A percentile compares a stretch with the other conserved stretches of the same genome.
phyloP scores from a whole-genome alignment of 2,888 invertebrate species.

The Trissolcus brochymenae region DNA sequence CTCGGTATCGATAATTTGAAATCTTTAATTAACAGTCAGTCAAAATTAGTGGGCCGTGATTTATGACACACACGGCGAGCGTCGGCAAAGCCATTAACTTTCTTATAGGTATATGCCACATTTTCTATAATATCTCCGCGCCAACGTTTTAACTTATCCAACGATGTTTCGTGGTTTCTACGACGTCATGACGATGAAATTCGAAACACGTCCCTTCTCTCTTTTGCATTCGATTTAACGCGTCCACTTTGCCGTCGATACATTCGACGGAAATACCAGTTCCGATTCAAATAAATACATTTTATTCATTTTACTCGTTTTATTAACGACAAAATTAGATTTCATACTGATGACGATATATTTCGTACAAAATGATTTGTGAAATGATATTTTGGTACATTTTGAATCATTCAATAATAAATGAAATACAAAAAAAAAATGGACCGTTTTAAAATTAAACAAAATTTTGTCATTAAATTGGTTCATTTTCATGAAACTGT shows the following conservation, averaged over 20 bases:
- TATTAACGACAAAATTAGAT: too few relatives aligned
- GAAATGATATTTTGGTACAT: too few relatives aligned
- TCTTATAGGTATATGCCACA: conserved; percentile 38
- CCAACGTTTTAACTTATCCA: conserved; percentile 49
- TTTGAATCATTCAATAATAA: too few relatives aligned
- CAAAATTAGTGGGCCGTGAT: conserved; percentile 37
- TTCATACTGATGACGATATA: too few relatives aligned
- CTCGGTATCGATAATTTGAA: conserved; percentile 24
- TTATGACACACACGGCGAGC: conserved; percentile 27
- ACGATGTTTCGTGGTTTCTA: conserved; percentile 45
- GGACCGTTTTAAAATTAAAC: too few relatives aligned
- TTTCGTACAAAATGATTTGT: too few relatives aligned
- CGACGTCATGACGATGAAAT: conserved; percentile 35
- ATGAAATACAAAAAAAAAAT: too few relatives aligned
- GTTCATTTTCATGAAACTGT: background rate
- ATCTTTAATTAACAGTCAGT: conserved; percentile 46
- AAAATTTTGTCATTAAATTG: too few relatives aligned
- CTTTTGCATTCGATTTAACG: conserved; percentile 50
- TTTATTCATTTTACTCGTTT: too few relatives aligned
- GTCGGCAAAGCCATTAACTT: conserved; percentile 34
- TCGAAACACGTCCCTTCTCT: conserved; percentile 40
- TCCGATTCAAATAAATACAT: too few relatives aligned
- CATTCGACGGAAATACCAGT: conserved; percentile 6
- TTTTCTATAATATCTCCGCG: conserved; percentile 56
- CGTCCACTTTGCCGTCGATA: conserved; percentile 29